phyloP scores from a whole-genome alignment of 2,113 vertebrate species.

The Rhodinocichla rosea region DNA sequence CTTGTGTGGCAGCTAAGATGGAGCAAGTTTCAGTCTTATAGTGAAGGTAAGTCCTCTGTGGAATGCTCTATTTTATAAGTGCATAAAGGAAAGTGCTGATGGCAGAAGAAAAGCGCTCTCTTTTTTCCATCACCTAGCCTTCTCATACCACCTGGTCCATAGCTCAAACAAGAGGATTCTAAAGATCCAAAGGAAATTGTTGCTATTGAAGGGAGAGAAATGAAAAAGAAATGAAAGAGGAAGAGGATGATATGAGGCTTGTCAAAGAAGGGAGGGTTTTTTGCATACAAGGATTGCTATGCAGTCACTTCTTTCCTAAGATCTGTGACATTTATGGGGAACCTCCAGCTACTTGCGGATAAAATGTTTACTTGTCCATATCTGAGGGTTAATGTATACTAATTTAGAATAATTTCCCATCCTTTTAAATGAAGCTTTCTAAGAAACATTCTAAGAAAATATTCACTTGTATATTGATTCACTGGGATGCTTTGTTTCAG shows the following conservation, averaged over 20 bases:
- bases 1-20: background rate
- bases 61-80: background rate
- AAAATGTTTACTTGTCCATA: background rate
- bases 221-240: background rate
- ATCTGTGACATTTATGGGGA: background rate
- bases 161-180: background rate
- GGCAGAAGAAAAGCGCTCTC: background rate
- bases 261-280: background rate
- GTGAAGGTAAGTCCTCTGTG: background rate
- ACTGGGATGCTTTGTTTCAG: background rate
- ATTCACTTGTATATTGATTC: background rate
- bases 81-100: background rate
- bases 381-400: background rate
- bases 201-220: background rate
- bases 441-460: background rate
- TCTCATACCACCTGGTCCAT: background rate
- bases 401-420: background rate
- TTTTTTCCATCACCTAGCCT: background rate
- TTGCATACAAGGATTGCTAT: background rate
- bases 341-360: background rate
- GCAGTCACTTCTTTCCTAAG: background rate
- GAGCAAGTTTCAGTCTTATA: background rate
- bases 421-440: background rate
- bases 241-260: background rate
- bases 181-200: background rate